Base-by-base conservation (phyloP, 2,797 vertebrate genomes). In the Pyrocephalus nanus region DNA sequence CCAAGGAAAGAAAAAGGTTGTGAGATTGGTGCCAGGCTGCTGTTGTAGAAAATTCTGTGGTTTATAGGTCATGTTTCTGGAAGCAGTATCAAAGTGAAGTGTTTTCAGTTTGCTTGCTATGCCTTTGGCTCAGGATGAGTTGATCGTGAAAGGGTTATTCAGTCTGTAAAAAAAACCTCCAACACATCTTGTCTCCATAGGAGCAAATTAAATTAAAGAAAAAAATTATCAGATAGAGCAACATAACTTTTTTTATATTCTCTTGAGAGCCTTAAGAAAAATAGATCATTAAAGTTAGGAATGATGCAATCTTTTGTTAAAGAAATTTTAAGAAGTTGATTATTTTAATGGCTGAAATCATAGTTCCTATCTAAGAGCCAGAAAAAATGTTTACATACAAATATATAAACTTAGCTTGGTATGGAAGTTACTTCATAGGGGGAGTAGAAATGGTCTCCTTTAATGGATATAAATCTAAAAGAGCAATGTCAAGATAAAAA, bases 1-100 rank as follows among this genome's bases (percentile, higher is more conserved):
- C 12, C 34, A 76, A 57, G 34, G 34, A 80, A 77, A 77, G 10
- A 66, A 93, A 81, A 86, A 75, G 14, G 8, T n/a, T 71, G 40
- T 64, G 64, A 93, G 21, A 71, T 43, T 67, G 32, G 26, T 91
- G 45, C 15, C 82, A 80, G 45, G 32, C 26, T 77, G 26, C 30
- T 91, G 74, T 51, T 92, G 91, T 76, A 45, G 26, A 91, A 94
- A 88, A 77, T 45, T 48, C 48, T 77, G 54, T 65, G 25, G 6
- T 72, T 91, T 94, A 78, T 89, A 94, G 78, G 85, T 93, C 89
- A 77, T 71, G 54, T 92, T 95, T 94, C 91, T 92, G 69, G 65
- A 96, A 88, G 25, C 27, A 77, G 50, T 83, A 88, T 90, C 82
- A 80, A 82, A 85, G 38, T 47, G 65, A 85, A 72, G 8, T 69